Conservation (phyloP, 2,888 invertebrate genomes). For the Tetropium fuscum region DNA sequence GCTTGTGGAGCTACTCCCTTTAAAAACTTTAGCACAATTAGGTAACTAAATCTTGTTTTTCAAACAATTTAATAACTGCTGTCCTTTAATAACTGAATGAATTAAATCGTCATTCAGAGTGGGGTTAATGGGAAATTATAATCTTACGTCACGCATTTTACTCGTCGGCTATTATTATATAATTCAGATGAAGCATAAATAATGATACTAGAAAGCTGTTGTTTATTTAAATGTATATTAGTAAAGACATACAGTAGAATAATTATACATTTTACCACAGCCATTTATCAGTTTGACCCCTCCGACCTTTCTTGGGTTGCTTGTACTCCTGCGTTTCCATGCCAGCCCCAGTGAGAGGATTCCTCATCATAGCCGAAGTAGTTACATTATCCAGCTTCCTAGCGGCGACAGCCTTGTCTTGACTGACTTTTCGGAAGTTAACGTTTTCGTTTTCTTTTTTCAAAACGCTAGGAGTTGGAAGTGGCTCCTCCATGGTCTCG, state of each 20-base stretch:
- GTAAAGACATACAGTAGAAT: not conserved
- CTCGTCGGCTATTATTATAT: too few species aligned
- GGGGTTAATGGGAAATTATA: too few species aligned
- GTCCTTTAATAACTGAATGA: too few species aligned
- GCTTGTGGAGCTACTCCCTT: too few species aligned
- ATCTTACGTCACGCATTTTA: too few species aligned
- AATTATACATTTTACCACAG: constrained; percentile 40
- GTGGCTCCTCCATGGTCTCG: not conserved
- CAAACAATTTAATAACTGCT: too few species aligned
- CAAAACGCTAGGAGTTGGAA: not conserved
- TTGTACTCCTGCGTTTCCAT: constrained; percentile 47
- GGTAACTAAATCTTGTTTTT: too few species aligned
- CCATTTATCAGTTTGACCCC: constrained; percentile 40
- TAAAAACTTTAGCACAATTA: too few species aligned
- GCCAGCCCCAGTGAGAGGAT: constrained; percentile 54
- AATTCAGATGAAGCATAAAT: too few species aligned
- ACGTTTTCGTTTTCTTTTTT: constrained; percentile 23
- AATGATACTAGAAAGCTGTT: too few species aligned
- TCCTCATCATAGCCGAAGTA: constrained; percentile 49
- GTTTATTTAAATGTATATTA: too few species aligned
- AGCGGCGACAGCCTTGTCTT: not conserved
- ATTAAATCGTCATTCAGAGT: too few species aligned
- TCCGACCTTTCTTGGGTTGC: constrained; percentile 44
- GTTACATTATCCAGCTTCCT: not conserved
- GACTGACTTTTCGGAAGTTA: constrained; percentile 26